A percentile compares a stretch with the other conserved stretches of the same genome.
phyloP scores from a whole-genome alignment of 2,797 vertebrate genomes.

The Molossus molossus region DNA sequence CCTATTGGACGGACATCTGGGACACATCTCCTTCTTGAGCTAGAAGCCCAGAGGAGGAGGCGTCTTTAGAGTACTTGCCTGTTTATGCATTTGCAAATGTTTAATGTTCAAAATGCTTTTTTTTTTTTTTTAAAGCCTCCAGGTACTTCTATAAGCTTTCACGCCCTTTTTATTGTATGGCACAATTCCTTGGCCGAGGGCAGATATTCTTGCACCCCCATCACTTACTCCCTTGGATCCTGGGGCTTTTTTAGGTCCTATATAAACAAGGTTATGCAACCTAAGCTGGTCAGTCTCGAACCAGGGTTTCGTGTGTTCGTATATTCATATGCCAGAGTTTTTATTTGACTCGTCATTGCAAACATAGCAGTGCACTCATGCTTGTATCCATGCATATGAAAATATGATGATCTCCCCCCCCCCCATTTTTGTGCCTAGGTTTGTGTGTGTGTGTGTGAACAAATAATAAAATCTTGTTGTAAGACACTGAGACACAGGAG shows the following conservation, averaged over 20 bases:
- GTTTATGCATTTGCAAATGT: slow-evolving; percentile 36
- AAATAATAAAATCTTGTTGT: slow-evolving; percentile 62
- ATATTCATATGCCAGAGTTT: slow-evolving; percentile 24
- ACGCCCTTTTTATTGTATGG: neutral
- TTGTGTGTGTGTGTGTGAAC: neutral
- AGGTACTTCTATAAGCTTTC: slow-evolving; percentile 46
- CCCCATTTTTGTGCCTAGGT: slow-evolving; percentile 25
- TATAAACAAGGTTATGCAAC: neutral
- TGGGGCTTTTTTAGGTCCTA: neutral
- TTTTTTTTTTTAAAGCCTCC: neutral
- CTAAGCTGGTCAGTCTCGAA: slow-evolving; percentile 18
- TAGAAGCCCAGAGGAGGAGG: slow-evolving; percentile 33
- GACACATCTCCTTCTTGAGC: slow-evolving; percentile 64
- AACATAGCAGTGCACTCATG: neutral
- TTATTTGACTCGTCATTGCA: slow-evolving; percentile 27
- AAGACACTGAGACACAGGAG: slow-evolving; percentile 16
- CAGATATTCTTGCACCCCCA: neutral
- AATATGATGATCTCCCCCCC: neutral
- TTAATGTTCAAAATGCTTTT: neutral
- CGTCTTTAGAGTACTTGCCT: neutral
- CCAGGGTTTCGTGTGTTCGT: neutral
- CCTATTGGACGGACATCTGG: slow-evolving; percentile 31
- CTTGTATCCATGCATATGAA: neutral
- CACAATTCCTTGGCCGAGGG: neutral
- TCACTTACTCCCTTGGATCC: neutral